Conservation (phyloP, 2,113 vertebrate species). For the Elachura formosa region DNA sequence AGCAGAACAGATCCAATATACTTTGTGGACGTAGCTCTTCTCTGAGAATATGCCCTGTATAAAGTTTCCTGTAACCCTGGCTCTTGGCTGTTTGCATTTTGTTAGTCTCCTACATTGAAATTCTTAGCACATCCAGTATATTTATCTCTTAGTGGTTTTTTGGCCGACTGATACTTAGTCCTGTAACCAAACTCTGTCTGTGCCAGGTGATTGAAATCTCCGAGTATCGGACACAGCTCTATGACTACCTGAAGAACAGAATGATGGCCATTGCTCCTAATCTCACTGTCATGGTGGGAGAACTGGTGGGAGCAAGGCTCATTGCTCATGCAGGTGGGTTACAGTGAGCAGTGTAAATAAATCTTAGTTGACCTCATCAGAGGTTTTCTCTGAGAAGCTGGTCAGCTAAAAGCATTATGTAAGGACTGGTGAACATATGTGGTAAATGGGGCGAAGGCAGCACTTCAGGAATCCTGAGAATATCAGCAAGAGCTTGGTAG, state of each 20-base stretch:
- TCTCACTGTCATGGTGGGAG: conserved; percentile 94
- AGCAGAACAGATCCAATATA: neutral
- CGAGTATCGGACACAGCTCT: conserved; percentile 91
- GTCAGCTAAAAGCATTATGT: neutral
- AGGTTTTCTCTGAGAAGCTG: neutral
- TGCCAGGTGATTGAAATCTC: conserved; percentile 93
- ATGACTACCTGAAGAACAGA: conserved; percentile 96
- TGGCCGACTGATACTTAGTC: neutral
- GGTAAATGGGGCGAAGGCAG: neutral
- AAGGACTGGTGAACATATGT: neutral
- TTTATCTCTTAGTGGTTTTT: neutral
- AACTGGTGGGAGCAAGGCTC: conserved; percentile 93
- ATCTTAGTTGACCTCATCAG: neutral
- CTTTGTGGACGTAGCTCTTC: neutral
- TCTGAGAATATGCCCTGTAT: neutral
- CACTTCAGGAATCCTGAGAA: neutral
- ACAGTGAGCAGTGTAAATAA: neutral
- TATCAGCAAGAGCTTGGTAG: conserved; percentile 8
- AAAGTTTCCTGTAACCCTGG: neutral
- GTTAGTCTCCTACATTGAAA: neutral
- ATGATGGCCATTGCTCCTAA: conserved; percentile 99
- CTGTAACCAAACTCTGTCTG: neutral
- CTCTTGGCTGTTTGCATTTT: neutral
- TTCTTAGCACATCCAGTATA: neutral
- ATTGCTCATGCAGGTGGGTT: conserved; percentile 92